Evolutionary conservation across 64 coral and sea anemone species (phyloP).

Genomic region (Trachythela sp.): DNA sequence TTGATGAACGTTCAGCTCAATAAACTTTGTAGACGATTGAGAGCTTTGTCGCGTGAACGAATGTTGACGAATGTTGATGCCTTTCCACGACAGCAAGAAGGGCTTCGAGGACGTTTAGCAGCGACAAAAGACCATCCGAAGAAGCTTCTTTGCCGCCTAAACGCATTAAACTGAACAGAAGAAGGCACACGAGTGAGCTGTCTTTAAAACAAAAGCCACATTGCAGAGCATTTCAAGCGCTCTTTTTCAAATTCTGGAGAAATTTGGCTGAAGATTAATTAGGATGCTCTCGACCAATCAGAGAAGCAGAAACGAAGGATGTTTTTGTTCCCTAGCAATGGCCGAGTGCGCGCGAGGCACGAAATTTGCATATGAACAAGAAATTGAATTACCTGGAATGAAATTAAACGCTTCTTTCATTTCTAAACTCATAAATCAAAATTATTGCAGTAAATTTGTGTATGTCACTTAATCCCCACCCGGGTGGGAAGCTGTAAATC

Average conservation of each 20-base stretch:
- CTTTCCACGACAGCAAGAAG: background rate
- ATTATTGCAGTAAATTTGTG: too few relatives aligned
- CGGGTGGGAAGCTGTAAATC: too few relatives aligned
- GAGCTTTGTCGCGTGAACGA: background rate
- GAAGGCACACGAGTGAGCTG: background rate
- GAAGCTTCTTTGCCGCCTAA: constrained; percentile 2
- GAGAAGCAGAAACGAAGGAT: too few relatives aligned
- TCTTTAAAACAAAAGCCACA: background rate
- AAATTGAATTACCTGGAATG: too few relatives aligned
- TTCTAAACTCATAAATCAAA: too few relatives aligned
- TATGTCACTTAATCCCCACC: too few relatives aligned
- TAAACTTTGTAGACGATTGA: background rate
- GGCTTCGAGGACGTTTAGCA: background rate
- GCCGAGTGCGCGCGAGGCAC: too few relatives aligned
- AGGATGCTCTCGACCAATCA: background rate
- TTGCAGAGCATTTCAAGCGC: background rate
- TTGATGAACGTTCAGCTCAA: background rate
- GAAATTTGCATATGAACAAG: too few relatives aligned
- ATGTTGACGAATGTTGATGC: background rate
- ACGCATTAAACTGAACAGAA: background rate
- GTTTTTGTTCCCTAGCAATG: background rate
- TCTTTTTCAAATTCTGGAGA: background rate
- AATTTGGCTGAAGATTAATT: background rate
- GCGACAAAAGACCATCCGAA: background rate
- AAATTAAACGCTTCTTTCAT: too few relatives aligned